A percentile compares a stretch with the other conserved stretches of the same genome.
Evolutionary conservation across 1,140 invertebrate genomes (phyloP).

Genomic region (Drosophila miranda): DNA sequence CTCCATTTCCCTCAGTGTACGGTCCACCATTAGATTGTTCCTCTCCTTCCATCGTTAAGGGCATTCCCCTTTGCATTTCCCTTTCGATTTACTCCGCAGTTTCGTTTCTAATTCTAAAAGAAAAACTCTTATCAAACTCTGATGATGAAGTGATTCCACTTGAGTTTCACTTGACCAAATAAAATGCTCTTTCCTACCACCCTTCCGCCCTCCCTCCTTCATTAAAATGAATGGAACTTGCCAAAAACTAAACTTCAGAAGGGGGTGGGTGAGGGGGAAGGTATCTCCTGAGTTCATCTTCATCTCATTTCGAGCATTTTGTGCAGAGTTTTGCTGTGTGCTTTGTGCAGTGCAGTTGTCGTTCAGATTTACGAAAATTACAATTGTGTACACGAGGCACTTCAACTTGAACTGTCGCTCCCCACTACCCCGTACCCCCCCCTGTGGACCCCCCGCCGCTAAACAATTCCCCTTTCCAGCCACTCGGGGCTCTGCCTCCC

Average conservation of each 20-base stretch:
- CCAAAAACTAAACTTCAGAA: slow-evolving; percentile 60
- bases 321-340: slow-evolving; percentile 14
- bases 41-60: too few species aligned
- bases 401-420: slow-evolving; percentile 71
- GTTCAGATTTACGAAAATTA: slow-evolving; percentile 72
- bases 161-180: slow-evolving; percentile 53
- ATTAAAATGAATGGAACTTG: slow-evolving; percentile 63
- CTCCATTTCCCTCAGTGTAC: too few species aligned
- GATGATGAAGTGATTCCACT: slow-evolving; percentile 46
- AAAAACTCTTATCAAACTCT: slow-evolving; percentile 24
- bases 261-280: slow-evolving; percentile 8
- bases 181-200: slow-evolving; percentile 28
- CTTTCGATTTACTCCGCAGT: not conserved
- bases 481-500: not conserved
- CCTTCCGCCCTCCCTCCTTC: slow-evolving; percentile 41
- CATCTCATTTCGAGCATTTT: slow-evolving; percentile 30
- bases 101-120: too few species aligned
- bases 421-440: slow-evolving; percentile 15
- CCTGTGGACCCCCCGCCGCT: not conserved
- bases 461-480: not conserved
- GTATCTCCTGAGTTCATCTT: slow-evolving; percentile 40
- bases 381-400: slow-evolving; percentile 66
- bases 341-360: slow-evolving; percentile 28
- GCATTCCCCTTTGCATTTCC: too few species aligned
- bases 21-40: too few species aligned